Base-by-base conservation (phyloP, 92 coral and sea anemone genomes). In the Paragorgia papillata region DNA sequence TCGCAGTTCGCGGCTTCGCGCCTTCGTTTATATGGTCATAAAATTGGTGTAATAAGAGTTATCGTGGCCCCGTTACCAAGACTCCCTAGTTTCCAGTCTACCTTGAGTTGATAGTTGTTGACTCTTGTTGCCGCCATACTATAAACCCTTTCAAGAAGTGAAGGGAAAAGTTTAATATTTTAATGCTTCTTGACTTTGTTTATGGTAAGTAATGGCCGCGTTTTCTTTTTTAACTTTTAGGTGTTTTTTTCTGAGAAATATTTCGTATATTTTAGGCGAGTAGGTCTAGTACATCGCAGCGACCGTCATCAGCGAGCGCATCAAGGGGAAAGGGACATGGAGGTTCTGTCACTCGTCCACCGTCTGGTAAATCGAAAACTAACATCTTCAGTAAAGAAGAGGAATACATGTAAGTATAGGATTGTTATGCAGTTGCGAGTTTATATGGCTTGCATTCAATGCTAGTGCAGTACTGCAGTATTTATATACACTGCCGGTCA, bases 331-430 rank as follows among this genome's bases (percentile, higher is more conserved):
- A 35, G 50, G 64, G 63, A 15, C 24, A 57, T 71, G 49, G 41
- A 17, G 54, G 30, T 71, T 53, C 50, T n/a, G 33, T 27, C 14
- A 40, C 61, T 46, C 63, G 89, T 33, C 96, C 91, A 50, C 86
- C 92, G 0, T 82, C 96, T 1, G 96, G 96, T 41, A 90, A 85
- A 51, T 80, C 83, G 34, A 88, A 82, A 84, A 91, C 85, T 80
- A 88, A 85, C 25, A 85, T 95, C 50, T 79, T 89, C 58, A 89
- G 82, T 67, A 95, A 95, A 83, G 99, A 95, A 66, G 96, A 95
- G 20, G 99, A 95, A 76, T 95, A 95, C 57, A 87, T 91, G 99
- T 95, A 54, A 78, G 98, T 78, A 44, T 49, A 27, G 3, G n/a
- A 2, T 30, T 58, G 61, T 24, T 2, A n/a, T n/a, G n/a, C n/a